A percentile compares a stretch with the other conserved stretches of the same genome.
phyloP scores from a whole-genome alignment of 2,113 vertebrate genomes.

The Philantomba maxwellii region DNA sequence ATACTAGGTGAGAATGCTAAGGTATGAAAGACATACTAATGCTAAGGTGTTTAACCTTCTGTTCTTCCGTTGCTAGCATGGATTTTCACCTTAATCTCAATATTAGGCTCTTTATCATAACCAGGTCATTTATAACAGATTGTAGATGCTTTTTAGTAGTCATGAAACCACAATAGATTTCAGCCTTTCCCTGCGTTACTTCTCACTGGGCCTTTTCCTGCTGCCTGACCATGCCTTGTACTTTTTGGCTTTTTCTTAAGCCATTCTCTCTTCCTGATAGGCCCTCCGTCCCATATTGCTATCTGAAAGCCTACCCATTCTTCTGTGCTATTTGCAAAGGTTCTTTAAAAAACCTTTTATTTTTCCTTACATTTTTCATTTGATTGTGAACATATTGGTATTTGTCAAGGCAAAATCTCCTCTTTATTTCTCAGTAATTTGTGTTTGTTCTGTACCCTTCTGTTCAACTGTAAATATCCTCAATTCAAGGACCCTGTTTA shows the following conservation, averaged over 20 bases:
- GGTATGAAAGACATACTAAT: not conserved
- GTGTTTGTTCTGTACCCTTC: slow-evolving; percentile 13
- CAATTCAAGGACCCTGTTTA: not conserved
- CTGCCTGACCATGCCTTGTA: not conserved
- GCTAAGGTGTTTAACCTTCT: not conserved
- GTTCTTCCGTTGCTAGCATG: not conserved
- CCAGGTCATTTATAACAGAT: not conserved
- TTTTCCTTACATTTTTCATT: not conserved
- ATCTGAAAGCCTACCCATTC: not conserved
- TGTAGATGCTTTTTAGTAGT: not conserved
- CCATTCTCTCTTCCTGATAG: not conserved
- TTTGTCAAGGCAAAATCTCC: slow-evolving; percentile 24
- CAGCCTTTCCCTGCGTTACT: not conserved
- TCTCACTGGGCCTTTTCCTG: not conserved
- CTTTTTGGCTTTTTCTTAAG: not conserved
- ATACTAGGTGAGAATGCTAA: not conserved
- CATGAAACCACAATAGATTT: not conserved
- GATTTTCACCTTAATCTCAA: not conserved
- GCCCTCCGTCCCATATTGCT: not conserved
- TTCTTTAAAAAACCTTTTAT: not conserved
- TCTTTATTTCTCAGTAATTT: slow-evolving; percentile 38
- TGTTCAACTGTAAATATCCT: not conserved
- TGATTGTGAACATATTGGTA: not conserved
- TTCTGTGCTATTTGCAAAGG: not conserved
- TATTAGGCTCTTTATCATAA: not conserved